Percentiles rank a stretch among this genome's conserved stretches.
Evolutionary conservation across 2,797 vertebrate species (phyloP).

Genomic region (Characodon lateralis): DNA sequence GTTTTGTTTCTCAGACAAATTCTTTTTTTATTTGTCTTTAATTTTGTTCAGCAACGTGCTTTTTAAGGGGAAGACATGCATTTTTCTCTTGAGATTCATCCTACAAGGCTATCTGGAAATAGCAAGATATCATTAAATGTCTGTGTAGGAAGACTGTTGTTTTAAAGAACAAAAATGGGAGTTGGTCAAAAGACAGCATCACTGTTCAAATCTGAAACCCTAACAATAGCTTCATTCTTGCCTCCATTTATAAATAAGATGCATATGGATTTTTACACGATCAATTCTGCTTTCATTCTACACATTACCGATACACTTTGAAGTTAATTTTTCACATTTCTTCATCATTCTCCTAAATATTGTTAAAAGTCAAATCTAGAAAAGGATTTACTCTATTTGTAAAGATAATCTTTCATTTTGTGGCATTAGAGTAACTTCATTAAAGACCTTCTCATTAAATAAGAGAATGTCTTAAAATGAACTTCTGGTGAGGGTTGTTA

Average conservation of each 20-base stretch:
- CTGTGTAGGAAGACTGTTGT: constrained; percentile 42
- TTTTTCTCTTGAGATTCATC: constrained; percentile 38
- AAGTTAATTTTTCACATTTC: constrained; percentile 29
- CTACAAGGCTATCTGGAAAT: constrained; percentile 44
- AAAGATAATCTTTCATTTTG: no score
- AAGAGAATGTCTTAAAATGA: no score
- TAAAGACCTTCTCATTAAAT: no score
- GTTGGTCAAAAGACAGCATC: constrained; percentile 17
- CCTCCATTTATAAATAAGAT: constrained; percentile 8
- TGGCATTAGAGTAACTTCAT: no score
- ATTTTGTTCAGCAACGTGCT: neutral
- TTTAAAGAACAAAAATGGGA: constrained; percentile 36
- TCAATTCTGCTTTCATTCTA: constrained; percentile 8
- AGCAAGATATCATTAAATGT: constrained; percentile 45
- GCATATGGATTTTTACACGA: constrained; percentile 7
- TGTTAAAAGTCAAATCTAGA: constrained; percentile 16
- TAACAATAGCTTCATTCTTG: constrained; percentile 9
- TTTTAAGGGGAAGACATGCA: constrained; percentile 17
- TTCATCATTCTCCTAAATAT: constrained; percentile 22
- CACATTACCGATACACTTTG: neutral
- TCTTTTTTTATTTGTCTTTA: neutral
- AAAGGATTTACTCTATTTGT: neutral
- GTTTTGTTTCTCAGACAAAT: neutral
- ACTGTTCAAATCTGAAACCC: constrained; percentile 8
- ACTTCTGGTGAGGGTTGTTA: no score